Evolutionary conservation across 2,888 invertebrate species (phyloP), one percentile per base, ranked within the genome.

Genomic region (Drosophila austrosaltans): DNA sequence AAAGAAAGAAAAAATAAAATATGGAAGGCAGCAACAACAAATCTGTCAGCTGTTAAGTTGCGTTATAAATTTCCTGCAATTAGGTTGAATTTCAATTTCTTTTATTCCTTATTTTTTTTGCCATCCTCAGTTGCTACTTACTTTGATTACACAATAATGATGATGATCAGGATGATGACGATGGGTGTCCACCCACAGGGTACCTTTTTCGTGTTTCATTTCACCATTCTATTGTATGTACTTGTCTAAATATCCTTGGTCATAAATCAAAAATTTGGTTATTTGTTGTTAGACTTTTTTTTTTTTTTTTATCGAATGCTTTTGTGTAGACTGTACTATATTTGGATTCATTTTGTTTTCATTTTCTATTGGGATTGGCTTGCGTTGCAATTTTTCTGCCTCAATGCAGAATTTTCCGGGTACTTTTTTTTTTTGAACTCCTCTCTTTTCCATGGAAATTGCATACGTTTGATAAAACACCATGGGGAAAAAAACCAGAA

Each of bases 81-180:
- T 90, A 91, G 91, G 90, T 91, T 90, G 89, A 81, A 89, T 91
- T 90, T 91, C 90, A 91, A 90, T 90, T 89, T 48, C 25, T 25
- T 48, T 48, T 48, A 36, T 16, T 48, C 48, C 3, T 3, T 48
- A 12, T 48, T 48, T 25, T 25, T 20, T 22, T 48, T 22, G 28
- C 8, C 61, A 3, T 59, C 62, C 58, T 61, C 22, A 20, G 40
- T 44, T 28, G 78, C 76, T 88, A 86, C 88, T 86, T 81, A 86
- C 80, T 88, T 80, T 88, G 88, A 86, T 88, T 88, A 66, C 78
- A 70, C 63, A 65, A 72, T 56, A 75, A 78, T 77, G 82, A 78
- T 77, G 80, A 78, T 64, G 62, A 69, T 72, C 22, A 48, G 66
- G 58, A 58, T 60, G 56, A 48, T 62, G 39, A 25, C 25, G 54